Evolutionary conservation across 1,140 invertebrate species (phyloP).

Genomic region (Pseudomyrmex gracilis): DNA sequence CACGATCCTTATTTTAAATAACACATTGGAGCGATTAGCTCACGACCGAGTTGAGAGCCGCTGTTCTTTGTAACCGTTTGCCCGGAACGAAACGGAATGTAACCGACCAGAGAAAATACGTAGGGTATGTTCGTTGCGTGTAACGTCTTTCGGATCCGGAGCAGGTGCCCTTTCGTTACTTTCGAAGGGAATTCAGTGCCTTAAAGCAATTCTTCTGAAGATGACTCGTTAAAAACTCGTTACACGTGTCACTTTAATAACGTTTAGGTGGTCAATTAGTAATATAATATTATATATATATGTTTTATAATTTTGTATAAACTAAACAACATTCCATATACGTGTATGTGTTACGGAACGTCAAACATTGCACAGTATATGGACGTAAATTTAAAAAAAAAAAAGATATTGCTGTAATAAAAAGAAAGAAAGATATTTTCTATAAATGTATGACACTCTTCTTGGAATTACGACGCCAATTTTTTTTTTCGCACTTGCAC

Average conservation of each 20-base stretch:
- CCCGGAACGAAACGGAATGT: slow-evolving; percentile 72
- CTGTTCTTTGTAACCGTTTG: slow-evolving; percentile 73
- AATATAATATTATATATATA: too few species aligned
- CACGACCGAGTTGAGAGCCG: slow-evolving; percentile 65
- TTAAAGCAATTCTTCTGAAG: slow-evolving; percentile 35
- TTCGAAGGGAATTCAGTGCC: slow-evolving; percentile 40
- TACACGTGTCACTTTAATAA: slow-evolving; percentile 43
- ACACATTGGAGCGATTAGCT: neutral
- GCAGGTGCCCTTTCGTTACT: slow-evolving; percentile 69
- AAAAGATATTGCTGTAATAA: too few species aligned
- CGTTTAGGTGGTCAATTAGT: slow-evolving; percentile 15
- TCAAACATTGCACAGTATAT: neutral
- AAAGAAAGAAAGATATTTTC: neutral
- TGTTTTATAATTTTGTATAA: too few species aligned
- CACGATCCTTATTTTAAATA: too few species aligned
- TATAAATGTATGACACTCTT: neutral
- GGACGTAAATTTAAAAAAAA: neutral
- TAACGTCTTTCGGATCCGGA: slow-evolving; percentile 67
- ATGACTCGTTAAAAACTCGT: slow-evolving; percentile 36
- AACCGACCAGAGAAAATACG: slow-evolving; percentile 72
- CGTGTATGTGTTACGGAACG: neutral
- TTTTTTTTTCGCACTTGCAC: neutral
- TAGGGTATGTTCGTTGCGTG: slow-evolving; percentile 64
- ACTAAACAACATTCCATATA: neutral
- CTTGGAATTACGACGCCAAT: neutral